Evolutionary conservation across 2,113 vertebrate species (phyloP).

Genomic region (Callochromis pleurospilus): DNA sequence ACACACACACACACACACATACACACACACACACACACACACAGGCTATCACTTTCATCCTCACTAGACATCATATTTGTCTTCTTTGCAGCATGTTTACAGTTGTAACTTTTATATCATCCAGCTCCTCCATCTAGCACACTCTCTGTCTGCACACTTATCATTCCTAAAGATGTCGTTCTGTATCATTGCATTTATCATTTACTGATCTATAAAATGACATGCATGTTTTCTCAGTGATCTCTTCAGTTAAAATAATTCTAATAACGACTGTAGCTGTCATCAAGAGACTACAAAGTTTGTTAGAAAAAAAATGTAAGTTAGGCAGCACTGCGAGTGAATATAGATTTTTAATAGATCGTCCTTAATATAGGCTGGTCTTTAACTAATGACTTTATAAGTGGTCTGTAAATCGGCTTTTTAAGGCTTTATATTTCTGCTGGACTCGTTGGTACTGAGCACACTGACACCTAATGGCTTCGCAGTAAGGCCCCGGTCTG

Average conservation of each 20-base stretch:
- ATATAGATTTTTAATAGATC: background rate
- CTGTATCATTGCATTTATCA: background rate
- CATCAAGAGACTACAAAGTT: background rate
- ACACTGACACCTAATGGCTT: background rate
- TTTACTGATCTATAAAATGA: background rate
- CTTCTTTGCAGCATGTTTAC: slow-evolving; percentile 40
- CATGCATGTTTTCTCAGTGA: background rate
- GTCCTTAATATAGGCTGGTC: background rate
- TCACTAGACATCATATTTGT: slow-evolving; percentile 20
- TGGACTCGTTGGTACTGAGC: background rate
- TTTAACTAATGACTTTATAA: background rate
- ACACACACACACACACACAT: background rate
- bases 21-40: background rate
- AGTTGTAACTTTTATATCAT: slow-evolving; percentile 28
- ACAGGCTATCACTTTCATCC: slow-evolving; percentile 27
- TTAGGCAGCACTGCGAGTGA: background rate
- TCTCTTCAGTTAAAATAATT: background rate
- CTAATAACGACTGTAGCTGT: background rate
- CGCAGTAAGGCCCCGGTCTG: background rate
- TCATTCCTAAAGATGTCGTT: background rate
- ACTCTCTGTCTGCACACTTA: background rate
- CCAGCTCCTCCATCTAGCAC: background rate
- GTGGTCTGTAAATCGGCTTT: background rate
- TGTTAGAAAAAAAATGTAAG: background rate
- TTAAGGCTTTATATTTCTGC: background rate